These are phyloP conservation scores for Sepiola atlantica DNA, from an alignment of 2,888 invertebrate genomes.

Conservation along the genomic window DNA sequence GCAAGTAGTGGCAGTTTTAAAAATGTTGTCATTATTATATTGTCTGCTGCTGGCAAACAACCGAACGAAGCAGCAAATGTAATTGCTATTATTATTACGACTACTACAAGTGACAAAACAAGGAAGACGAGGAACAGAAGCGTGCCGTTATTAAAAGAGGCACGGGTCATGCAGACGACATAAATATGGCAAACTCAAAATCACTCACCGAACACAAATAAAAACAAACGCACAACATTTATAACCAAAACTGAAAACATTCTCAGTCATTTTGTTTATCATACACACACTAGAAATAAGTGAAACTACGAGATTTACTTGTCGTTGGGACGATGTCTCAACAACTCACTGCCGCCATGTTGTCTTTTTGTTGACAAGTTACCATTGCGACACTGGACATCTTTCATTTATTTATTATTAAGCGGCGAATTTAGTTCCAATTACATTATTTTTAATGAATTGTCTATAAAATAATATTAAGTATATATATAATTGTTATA, in stretches of 20 bases:
- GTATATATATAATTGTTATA: background rate
- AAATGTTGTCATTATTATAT: background rate
- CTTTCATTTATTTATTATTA: background rate
- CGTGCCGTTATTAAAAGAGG: background rate
- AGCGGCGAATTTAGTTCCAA: background rate
- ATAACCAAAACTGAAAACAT: background rate
- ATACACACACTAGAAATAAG: background rate
- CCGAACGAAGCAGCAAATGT: background rate
- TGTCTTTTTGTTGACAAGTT: constrained; percentile 47
- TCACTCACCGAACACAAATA: background rate
- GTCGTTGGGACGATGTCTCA: constrained; percentile 14
- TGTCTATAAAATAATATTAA: background rate
- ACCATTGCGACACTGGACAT: constrained; percentile 38
- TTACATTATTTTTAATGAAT: background rate
- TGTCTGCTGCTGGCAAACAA: background rate
- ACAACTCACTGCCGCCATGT: constrained; percentile 47
- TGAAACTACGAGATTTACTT: background rate
- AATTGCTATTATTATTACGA: constrained; percentile 20
- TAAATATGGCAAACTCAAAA: background rate
- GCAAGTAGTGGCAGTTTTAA: constrained; percentile 23
- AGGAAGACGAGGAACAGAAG: background rate
- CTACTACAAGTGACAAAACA: constrained; percentile 13
- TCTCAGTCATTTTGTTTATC: background rate
- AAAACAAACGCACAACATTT: background rate
- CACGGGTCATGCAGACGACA: background rate